phyloP scores from a whole-genome alignment of 2,113 vertebrate species.

The Sprattus sprattus region DNA sequence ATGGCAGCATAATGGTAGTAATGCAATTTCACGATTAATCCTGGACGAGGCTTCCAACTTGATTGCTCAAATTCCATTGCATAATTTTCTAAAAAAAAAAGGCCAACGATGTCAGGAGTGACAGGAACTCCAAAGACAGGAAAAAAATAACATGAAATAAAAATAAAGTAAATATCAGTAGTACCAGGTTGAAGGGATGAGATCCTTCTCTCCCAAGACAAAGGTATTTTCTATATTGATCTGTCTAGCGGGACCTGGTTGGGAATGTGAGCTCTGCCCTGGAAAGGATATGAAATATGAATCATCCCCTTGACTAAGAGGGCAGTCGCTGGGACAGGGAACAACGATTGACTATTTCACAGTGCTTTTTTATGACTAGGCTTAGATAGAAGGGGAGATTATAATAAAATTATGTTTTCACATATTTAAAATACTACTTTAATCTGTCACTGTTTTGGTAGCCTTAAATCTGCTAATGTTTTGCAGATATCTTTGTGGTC shows the following conservation, averaged over 20 bases:
- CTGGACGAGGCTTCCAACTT: background rate
- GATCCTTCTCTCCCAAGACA: background rate
- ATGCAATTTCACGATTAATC: background rate
- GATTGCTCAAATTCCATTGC: background rate
- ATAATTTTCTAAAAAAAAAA: background rate
- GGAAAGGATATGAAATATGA: background rate
- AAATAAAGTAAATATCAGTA: background rate
- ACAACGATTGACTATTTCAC: background rate
- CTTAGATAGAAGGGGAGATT: background rate
- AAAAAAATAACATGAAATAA: background rate
- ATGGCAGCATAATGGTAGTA: background rate
- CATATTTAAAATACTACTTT: conserved; percentile 6
- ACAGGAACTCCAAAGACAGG: background rate
- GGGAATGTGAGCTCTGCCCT: background rate
- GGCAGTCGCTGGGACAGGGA: background rate
- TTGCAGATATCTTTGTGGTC: background rate
- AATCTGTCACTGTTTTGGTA: background rate
- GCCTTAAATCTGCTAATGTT: background rate
- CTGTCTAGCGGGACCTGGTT: background rate
- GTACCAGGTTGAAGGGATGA: background rate
- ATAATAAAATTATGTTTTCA: background rate
- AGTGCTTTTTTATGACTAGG: conserved; percentile 2
- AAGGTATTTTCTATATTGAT: background rate
- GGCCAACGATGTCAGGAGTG: background rate
- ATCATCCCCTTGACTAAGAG: background rate